Evolutionary conservation across 92 coral and sea anemone genomes (phyloP).

Genomic region (Porites evermanni): DNA sequence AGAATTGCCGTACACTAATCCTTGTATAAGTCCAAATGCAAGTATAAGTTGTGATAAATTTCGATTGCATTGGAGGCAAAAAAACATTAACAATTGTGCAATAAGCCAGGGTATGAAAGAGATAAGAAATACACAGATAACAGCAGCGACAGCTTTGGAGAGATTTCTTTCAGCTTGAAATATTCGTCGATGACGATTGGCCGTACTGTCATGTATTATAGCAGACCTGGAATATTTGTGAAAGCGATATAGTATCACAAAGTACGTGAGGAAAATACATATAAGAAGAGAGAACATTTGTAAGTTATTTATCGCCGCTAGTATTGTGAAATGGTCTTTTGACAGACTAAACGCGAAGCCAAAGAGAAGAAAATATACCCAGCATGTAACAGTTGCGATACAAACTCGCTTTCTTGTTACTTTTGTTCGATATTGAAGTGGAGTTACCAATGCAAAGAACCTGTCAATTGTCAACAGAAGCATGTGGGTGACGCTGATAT

Average conservation of each 20-base stretch:
- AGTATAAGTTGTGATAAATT: too few species aligned
- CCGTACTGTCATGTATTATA: too few species aligned
- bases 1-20: too few species aligned
- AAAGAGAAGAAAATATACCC: neutral
- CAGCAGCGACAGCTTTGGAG: too few species aligned
- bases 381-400: slow-evolving; percentile 6
- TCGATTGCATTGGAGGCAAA: too few species aligned
- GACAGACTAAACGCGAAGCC: neutral
- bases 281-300: neutral
- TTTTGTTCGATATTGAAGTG: neutral
- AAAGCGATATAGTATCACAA: too few species aligned
- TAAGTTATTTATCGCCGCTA: neutral
- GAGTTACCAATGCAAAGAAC: slow-evolving; percentile 1
- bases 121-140: too few species aligned
- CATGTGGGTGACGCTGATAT: neutral
- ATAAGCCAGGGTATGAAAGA: neutral
- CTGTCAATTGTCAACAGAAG: slow-evolving; percentile 2
- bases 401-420: neutral
- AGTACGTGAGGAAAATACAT: too few species aligned
- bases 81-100: neutral
- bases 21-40: too few species aligned
- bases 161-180: too few species aligned
- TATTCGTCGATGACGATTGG: too few species aligned
- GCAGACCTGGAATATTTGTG: too few species aligned
- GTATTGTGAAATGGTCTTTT: neutral